Percentiles rank a stretch among this genome's conserved stretches.
Evolutionary conservation across 2,888 invertebrate species (phyloP).

Genomic region (Nesidiocoris tenuis): DNA sequence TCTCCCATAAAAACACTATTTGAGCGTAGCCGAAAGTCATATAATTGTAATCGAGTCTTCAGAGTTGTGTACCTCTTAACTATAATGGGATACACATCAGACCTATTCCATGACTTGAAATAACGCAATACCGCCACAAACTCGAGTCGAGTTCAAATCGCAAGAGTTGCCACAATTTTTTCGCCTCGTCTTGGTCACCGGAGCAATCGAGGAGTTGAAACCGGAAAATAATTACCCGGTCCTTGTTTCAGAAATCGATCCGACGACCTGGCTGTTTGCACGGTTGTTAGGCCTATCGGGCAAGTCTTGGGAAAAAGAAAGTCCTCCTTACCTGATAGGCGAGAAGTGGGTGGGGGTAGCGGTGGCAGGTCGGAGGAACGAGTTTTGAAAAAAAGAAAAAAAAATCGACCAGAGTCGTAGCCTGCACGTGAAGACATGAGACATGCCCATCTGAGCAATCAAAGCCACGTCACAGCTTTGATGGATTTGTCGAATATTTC

Average conservation of each 20-base stretch:
- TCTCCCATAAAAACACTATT: no score
- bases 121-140: no score
- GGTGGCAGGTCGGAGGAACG: neutral
- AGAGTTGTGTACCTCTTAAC: no score
- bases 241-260: constrained; percentile 35
- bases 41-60: no score
- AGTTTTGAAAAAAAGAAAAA: neutral
- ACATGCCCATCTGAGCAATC: neutral
- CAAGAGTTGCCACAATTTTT: neutral
- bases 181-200: neutral
- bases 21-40: no score
- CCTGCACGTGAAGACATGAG: neutral
- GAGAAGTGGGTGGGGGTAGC: neutral
- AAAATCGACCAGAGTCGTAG: neutral
- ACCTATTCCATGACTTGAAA: no score
- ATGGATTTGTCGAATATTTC: neutral
- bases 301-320: constrained; percentile 16
- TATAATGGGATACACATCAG: no score
- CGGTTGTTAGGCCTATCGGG: neutral
- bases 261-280: constrained; percentile 6
- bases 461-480: neutral
- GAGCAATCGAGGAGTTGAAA: constrained; percentile 2
- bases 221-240: constrained; percentile 26
- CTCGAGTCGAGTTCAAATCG: no score
- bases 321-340: neutral